These are phyloP conservation scores for Stegophylla sp. DNA, from an alignment of 2,888 invertebrate genomes.

Conservation along the genomic window DNA sequence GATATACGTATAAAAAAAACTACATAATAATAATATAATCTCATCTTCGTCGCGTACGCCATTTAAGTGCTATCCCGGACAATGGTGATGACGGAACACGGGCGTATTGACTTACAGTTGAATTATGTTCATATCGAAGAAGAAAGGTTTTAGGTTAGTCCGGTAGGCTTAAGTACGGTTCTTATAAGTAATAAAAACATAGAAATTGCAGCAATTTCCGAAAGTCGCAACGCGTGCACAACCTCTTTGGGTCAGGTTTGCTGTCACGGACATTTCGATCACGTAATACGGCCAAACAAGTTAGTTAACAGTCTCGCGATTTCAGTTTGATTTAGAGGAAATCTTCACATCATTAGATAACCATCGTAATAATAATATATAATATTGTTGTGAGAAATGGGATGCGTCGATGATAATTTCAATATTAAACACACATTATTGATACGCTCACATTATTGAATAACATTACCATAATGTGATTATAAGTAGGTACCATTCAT, in stretches of 20 bases:
- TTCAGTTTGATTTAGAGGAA: not conserved
- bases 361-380: not conserved
- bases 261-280: conserved; percentile 22
- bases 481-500: no score
- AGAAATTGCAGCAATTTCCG: conserved; percentile 15
- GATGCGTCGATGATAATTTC: not conserved
- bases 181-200: no score
- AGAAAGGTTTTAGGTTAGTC: conserved; percentile 34
- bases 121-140: not conserved
- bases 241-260: conserved; percentile 5
- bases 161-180: not conserved
- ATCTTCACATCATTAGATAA: conserved; percentile 41
- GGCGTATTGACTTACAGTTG: not conserved
- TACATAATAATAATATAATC: not conserved
- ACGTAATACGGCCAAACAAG: conserved; percentile 49
- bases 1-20: not conserved
- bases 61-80: not conserved
- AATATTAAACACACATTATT: not conserved
- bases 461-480: no score
- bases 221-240: conserved; percentile 15
- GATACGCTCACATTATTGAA: no score
- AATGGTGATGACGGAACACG: conserved; percentile 1
- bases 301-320: conserved; percentile 19
- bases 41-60: not conserved
- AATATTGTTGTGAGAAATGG: not conserved